Evolutionary conservation across 1,140 invertebrate species (phyloP), one percentile per base, ranked within the genome.

Genomic region (Chrysomallon squamiferum): DNA sequence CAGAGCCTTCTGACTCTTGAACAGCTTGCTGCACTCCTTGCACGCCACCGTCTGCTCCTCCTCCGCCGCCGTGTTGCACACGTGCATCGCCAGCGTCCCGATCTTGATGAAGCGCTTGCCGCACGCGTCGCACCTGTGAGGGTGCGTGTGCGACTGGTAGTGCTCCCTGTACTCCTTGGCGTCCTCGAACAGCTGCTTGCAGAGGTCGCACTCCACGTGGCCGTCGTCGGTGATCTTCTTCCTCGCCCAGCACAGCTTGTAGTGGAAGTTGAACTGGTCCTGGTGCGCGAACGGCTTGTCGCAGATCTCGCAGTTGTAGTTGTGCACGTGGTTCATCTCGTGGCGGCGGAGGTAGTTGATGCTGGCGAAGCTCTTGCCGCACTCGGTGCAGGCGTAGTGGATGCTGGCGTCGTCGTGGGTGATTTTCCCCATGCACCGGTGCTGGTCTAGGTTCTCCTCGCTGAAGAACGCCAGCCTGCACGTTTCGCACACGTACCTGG

Each of bases 121-220:
- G 76, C 87, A 87, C 15, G 69, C 73, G 22, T 81, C 72, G 73
- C 87, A 87, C 20, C 77, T 68, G 68, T 79, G 78, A 1, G 80
- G 82, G 62, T 86, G 85, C 15, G 85, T 84, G 65, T 87, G 87
- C 3, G 71, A 66, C 38, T 76, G 70, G 52, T 84, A 74, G 68
- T 87, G 87, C 11, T 81, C 73, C 27, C 79, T 67, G 61, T 77
- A 83, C 2, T 54, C 64, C 60, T 75, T 76, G n/a, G 64, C 65
- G n/a, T 75, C 71, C 9, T 47, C 69, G 65, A 83, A 85, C 13
- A 50, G 50, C 20, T 65, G n/a, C 4, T 65, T 52, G 72, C 83
- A 85, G 7, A 72, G 57, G 15, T 69, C 66, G 68, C 82, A 84
- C 25, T 67, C 62, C 7, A 72, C 68, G 9, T 58, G 54, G 2